Base-by-base conservation (phyloP, 2,888 invertebrate genomes). In the Andrena praecox region DNA sequence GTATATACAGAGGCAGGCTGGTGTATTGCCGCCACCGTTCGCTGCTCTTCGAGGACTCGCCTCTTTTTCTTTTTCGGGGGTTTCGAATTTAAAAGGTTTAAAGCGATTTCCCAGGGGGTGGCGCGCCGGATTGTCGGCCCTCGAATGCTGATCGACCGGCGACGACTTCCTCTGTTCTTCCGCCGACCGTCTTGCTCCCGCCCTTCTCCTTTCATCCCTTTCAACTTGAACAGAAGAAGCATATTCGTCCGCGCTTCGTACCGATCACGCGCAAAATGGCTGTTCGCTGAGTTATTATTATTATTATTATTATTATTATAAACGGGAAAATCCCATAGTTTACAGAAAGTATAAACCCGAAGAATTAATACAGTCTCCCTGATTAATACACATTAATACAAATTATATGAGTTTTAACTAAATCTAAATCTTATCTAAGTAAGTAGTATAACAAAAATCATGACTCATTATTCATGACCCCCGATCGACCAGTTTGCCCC, bases 21-120 rank as follows among this genome's bases (percentile, higher is more conserved):
- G 59, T 70, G 80, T 67, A 71, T 66, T 33, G 69, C 71, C 67
- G 62, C 66, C 66, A 48, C 42, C 71, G 72, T 73, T 66, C 81
- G 77, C 80, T 82, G 84, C 86, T 86, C 70, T 80, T 82, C 80
- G 84, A 86, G 82, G 77, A 86, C 75, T 85, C 78, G 80, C 74
- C 78, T 80, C 87, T 78, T 85, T 77, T 83, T 20, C n/a, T 31
- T 86, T 88, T 87, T 84, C 64, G 77, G 83, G 85, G 86, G 86
- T 87, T 89, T 87, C 89, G 89, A 93, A 92, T 93, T 93, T 94
- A 93, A 93, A 93, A 93, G 93, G 93, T 93, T 93, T 93, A 93
- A 91, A 93, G 86, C 93, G 93, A 94, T 94, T 94, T 94, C 93
- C 93, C 93, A 88, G 89, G 92, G 92, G 93, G 89, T 91, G 89